Evolutionary conservation across 2,797 vertebrate species (phyloP).

Genomic region (Epinephelus malabaricus): DNA sequence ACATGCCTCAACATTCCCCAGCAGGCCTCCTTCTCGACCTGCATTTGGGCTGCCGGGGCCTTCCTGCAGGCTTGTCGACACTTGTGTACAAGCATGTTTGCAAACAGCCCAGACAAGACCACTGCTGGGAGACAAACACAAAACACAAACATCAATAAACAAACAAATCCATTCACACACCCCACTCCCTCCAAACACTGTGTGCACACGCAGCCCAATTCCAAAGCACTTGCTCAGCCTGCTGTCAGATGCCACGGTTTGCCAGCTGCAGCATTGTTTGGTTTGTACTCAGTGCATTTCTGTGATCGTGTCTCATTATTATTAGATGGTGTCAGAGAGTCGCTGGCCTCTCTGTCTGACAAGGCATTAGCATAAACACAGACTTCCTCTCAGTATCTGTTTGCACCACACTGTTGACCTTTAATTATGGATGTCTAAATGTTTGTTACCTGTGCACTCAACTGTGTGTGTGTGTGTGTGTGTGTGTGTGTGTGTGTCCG

Average conservation of each 20-base stretch:
- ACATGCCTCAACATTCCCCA: neutral
- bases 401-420: slow-evolving; percentile 79
- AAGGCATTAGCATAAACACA: slow-evolving; percentile 87
- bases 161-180: slow-evolving; percentile 80
- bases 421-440: slow-evolving; percentile 86
- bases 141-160: slow-evolving; percentile 86
- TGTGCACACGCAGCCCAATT: slow-evolving; percentile 52
- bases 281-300: slow-evolving; percentile 59
- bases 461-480: slow-evolving; percentile 48
- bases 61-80: slow-evolving; percentile 54
- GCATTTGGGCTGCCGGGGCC: neutral
- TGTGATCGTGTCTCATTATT: slow-evolving; percentile 80
- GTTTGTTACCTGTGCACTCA: slow-evolving; percentile 78
- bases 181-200: slow-evolving; percentile 30
- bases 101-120: slow-evolving; percentile 79
- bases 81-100: slow-evolving; percentile 75
- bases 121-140: slow-evolving; percentile 81
- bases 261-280: slow-evolving; percentile 74
- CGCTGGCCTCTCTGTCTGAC: slow-evolving; percentile 74
- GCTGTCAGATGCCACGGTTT: slow-evolving; percentile 61
- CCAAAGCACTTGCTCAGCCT: slow-evolving; percentile 63
- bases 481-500: slow-evolving; percentile 10
- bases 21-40: slow-evolving; percentile 10
- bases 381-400: slow-evolving; percentile 83
- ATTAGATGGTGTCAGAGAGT: slow-evolving; percentile 84